Base-by-base conservation (phyloP, 1,140 invertebrate genomes). In the Ctenoplectra terminalis region DNA sequence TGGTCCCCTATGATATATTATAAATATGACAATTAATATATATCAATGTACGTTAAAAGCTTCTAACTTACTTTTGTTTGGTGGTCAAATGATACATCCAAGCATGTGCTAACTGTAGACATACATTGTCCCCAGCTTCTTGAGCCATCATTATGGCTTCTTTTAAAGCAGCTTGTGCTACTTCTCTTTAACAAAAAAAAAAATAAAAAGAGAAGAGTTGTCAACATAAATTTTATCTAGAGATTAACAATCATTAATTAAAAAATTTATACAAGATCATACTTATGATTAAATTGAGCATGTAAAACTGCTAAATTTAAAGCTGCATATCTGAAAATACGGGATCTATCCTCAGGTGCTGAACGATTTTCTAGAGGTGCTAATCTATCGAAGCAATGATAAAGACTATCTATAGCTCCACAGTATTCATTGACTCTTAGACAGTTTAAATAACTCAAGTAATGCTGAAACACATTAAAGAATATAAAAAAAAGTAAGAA, bases 91-190 rank as follows among this genome's bases (percentile, higher is more conserved):
- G 94, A 81, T 96, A 96, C 74, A 97, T 95, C 97, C 97, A 98
- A 66, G 96, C 96, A 89, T 97, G 95, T 52, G 97, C 97, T 91
- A 98, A 95, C 92, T 98, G 97, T 37, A 98, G 94, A 90, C 97
- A 98, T 61, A 96, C 94, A 90, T 97, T 96, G 90, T 98, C 98
- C 78, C 96, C 97, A 54, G 96, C 96, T 94, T 98, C 97, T 92
- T 98, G 98, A n/a, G 98, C 97, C 87, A 97, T 94, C 92, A 96
- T 96, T 75, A 98, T 96, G 17, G 97, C 96, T 94, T 98, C 98
- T 88, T 96, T 96, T 23, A 98, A 94, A 43, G 97, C 97, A 74
- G 95, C 95, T 87, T 97, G 92, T 0, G 97, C 97, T 89, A 98
- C 96, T 77, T 96, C 94, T 83, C 97, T 98, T 87, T 67, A 94